Percentiles rank a stretch among this genome's conserved stretches.
These are phyloP conservation scores for Triops longicaudatus DNA, from an alignment of 1,140 invertebrate genomes.

Conservation along the genomic window DNA sequence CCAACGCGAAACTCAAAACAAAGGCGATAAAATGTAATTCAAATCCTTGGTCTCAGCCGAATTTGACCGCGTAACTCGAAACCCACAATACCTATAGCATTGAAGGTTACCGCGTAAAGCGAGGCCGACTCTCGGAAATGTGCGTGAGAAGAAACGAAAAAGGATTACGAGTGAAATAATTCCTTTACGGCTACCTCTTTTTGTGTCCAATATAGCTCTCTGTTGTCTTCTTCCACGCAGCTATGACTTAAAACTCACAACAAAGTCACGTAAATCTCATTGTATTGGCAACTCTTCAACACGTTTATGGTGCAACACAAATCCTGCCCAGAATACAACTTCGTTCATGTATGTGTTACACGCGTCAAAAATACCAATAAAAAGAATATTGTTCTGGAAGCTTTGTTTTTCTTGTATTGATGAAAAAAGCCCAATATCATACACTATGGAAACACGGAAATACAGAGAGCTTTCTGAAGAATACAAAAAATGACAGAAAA, in stretches of 20 bases:
- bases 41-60: too few species aligned
- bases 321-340: too few species aligned
- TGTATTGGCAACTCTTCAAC: neutral
- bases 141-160: too few species aligned
- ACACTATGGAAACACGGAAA: neutral
- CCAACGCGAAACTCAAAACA: too few species aligned
- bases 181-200: slow-evolving; percentile 7
- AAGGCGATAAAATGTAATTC: too few species aligned
- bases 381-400: neutral
- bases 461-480: slow-evolving; percentile 1
- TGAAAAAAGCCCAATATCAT: neutral
- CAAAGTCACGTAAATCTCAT: neutral
- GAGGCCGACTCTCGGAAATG: neutral
- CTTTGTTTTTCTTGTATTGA: neutral
- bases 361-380: too few species aligned
- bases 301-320: neutral
- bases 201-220: too few species aligned
- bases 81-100: too few species aligned
- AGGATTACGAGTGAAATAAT: neutral
- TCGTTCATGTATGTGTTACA: too few species aligned
- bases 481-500: neutral
- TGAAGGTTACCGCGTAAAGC: neutral
- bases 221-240: neutral
- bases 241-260: neutral
- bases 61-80: too few species aligned